These are phyloP conservation scores for Oplegnathus fasciatus DNA, from an alignment of 2,113 vertebrate genomes.

Conservation along the genomic window DNA sequence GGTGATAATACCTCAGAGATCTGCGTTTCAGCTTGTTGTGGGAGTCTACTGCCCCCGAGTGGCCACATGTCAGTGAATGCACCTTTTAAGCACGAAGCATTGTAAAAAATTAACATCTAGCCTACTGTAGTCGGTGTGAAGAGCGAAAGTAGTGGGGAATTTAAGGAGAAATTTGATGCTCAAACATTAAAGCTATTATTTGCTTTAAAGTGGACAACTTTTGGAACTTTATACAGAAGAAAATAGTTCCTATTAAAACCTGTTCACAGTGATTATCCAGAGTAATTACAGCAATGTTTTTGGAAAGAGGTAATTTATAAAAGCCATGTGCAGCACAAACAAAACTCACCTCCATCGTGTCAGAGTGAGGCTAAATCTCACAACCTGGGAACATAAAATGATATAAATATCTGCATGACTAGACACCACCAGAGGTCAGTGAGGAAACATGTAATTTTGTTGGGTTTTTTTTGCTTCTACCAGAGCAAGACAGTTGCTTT, in stretches of 20 bases:
- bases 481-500: too few species aligned
- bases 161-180: neutral
- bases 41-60: neutral
- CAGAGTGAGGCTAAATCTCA: neutral
- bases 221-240: neutral
- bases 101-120: neutral
- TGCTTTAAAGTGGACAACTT: too few species aligned
- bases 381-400: neutral
- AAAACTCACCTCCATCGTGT: neutral
- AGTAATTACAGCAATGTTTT: neutral
- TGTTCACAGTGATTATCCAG: too few species aligned
- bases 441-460: too few species aligned
- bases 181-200: neutral
- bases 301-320: neutral
- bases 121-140: too few species aligned
- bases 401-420: neutral
- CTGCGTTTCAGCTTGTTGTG: neutral
- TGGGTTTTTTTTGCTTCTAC: too few species aligned
- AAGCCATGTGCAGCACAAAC: neutral
- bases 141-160: too few species aligned
- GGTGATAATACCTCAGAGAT: neutral
- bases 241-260: neutral
- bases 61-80: neutral
- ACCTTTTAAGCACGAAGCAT: neutral
- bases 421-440: neutral